These are phyloP conservation scores for Sarcophilus harrisii DNA, from an alignment of 2,797 vertebrate species.

Conservation along the genomic window DNA sequence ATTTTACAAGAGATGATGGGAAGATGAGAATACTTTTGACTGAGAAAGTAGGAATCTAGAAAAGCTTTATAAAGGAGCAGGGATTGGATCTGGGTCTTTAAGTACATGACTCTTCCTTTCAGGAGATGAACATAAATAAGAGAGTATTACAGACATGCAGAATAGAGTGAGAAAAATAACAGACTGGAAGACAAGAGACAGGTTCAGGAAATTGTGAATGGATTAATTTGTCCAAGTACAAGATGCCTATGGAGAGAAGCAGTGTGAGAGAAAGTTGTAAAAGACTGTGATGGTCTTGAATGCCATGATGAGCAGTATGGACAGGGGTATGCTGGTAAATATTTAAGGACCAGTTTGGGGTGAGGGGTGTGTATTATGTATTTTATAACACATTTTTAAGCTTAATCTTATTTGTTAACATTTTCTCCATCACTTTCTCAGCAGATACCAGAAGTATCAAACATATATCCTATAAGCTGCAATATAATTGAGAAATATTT, in stretches of 20 bases:
- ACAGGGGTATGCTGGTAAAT: not conserved
- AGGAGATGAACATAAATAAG: not conserved
- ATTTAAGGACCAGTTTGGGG: not conserved
- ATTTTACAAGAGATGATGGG: not conserved
- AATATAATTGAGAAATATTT: not conserved
- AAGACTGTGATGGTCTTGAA: not conserved
- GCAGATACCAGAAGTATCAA: not conserved
- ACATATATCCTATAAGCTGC: not conserved
- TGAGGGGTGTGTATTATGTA: not conserved
- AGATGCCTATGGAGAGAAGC: not conserved
- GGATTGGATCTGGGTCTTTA: not conserved
- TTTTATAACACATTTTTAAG: not conserved
- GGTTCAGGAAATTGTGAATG: not conserved
- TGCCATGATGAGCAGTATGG: not conserved
- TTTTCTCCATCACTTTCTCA: not conserved
- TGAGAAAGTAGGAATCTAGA: not conserved
- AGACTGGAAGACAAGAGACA: not conserved
- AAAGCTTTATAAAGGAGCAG: not conserved
- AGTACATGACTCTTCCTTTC: not conserved
- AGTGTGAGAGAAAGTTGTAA: not conserved
- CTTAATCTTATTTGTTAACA: not conserved
- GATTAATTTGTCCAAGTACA: not conserved
- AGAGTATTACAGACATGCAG: not conserved
- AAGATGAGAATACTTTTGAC: not conserved
- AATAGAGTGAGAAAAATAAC: not conserved